Evolutionary conservation across 2,113 vertebrate genomes (phyloP), one percentile per base, ranked within the genome.

Genomic region (Leucoraja erinaceus): DNA sequence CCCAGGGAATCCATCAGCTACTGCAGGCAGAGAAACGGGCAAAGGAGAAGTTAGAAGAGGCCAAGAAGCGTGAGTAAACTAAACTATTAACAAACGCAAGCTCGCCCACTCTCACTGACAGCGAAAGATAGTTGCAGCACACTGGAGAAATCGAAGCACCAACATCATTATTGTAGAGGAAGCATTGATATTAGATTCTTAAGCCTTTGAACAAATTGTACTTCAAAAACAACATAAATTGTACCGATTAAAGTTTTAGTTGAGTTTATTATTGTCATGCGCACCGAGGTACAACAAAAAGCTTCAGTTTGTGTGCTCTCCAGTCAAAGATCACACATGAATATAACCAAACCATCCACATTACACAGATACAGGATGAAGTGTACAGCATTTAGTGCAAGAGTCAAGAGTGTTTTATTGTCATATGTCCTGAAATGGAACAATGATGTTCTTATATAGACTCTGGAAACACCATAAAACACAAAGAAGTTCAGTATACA

Each of bases 11-110:
- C 93, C 96, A 97, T 83, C 97, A 96, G 93, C 96, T 97, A 93
- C 84, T 97, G 12, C 96, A 97, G 93, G 96, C 97, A 83, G 97
- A 97, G 78, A 97, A 96, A 93, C 95, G 96, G 70, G 97, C 97
- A 94, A 97, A 97, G 93, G 96, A 97, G 94, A 97, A 97, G 93
- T 93, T 97, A 10, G 96, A 97, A 0, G 97, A 97, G 93, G 97
- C 97, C 90, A 97, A 97, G 93, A 97, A 96, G 94, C 95, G 97
- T 97, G 94, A 97, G 96, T 96, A 33, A 78, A 76, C 93, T 31
- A 14, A 63, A 83, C 2, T 12, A 31, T 1, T 31, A 31, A 88
- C 31, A 31, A 66, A 18, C 38, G 38, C 38, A 1, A 0, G 38
- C 56, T 63, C 5, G 83, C 18, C 28, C 59, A 88, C 59, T 63